Evolutionary conservation across 2,888 invertebrate genomes (phyloP).

Genomic region (Cerastoderma edule): DNA sequence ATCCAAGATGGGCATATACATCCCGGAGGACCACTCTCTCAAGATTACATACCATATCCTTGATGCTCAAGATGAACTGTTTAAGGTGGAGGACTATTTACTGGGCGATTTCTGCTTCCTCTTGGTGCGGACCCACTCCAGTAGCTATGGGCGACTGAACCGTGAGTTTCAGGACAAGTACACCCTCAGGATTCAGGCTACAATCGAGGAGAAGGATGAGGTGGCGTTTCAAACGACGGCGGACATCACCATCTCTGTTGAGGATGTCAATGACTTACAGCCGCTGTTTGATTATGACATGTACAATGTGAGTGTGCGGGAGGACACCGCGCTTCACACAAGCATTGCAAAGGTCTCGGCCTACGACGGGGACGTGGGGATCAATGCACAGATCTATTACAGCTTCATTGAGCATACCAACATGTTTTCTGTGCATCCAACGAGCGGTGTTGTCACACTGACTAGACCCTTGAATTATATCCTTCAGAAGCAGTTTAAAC

Average conservation of each 20-base stretch:
- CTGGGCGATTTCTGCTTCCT: slow-evolving; percentile 98
- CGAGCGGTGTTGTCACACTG: slow-evolving; percentile 93
- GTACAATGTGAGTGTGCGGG: slow-evolving; percentile 93
- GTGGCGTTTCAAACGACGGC: slow-evolving; percentile 71
- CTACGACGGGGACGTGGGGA: slow-evolving; percentile 97
- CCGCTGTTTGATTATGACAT: slow-evolving; percentile 96
- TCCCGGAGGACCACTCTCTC: slow-evolving; percentile 81
- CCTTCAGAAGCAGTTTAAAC: slow-evolving; percentile 89
- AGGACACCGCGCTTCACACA: slow-evolving; percentile 93
- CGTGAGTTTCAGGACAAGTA: slow-evolving; percentile 95
- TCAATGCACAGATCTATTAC: slow-evolving; percentile 98
- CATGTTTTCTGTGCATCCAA: slow-evolving; percentile 94
- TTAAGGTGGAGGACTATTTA: slow-evolving; percentile 94
- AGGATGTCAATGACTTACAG: slow-evolving; percentile 89
- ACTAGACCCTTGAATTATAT: slow-evolving; percentile 90
- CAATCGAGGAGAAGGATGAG: slow-evolving; percentile 83
- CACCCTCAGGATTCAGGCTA: slow-evolving; percentile 90
- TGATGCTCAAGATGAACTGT: slow-evolving; percentile 93
- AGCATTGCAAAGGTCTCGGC: slow-evolving; percentile 90
- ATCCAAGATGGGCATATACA: slow-evolving; percentile 90
- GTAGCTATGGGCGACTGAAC: slow-evolving; percentile 94
- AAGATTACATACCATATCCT: slow-evolving; percentile 93
- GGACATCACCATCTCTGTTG: slow-evolving; percentile 85
- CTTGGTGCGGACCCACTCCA: slow-evolving; percentile 93
- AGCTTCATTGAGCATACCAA: slow-evolving; percentile 91